Percentiles rank a stretch among this genome's conserved stretches.
These are phyloP conservation scores for Zaprionus inermis DNA, from an alignment of 1,140 invertebrate species.

Conservation along the genomic window DNA sequence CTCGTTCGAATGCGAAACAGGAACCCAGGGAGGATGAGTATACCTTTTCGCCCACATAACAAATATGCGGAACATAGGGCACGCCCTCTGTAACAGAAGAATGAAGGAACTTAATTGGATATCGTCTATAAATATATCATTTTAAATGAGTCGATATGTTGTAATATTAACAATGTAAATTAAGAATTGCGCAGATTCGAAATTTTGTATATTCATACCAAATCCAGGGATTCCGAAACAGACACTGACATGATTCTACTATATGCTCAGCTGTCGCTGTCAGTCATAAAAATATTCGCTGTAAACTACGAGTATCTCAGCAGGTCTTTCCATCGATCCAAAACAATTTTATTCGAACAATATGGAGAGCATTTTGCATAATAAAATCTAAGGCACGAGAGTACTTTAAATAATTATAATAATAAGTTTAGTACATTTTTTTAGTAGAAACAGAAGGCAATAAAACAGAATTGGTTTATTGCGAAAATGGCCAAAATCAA, in stretches of 20 bases:
- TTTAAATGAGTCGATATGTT: background rate
- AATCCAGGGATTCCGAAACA: constrained; percentile 34
- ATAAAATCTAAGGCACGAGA: constrained; percentile 15
- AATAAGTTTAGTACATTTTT: constrained; percentile 58
- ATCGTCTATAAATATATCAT: background rate
- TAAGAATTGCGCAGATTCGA: background rate
- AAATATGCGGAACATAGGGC: constrained; percentile 87
- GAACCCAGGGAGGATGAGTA: constrained; percentile 86
- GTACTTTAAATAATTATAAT: constrained; percentile 47
- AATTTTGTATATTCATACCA: constrained; percentile 7
- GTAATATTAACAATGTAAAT: background rate
- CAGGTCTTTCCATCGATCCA: constrained; percentile 8
- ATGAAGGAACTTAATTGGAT: constrained; percentile 18
- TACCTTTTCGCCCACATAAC: constrained; percentile 86
- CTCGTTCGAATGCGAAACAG: constrained; percentile 86
- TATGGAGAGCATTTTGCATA: background rate
- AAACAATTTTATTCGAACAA: background rate
- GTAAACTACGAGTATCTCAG: background rate
- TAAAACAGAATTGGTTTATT: constrained; percentile 73
- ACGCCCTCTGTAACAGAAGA: constrained; percentile 85
- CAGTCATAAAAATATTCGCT: constrained; percentile 47
- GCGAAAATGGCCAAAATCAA: constrained; percentile 44
- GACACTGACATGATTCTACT: constrained; percentile 31
- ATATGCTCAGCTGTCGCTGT: constrained; percentile 52
- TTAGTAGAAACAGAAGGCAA: constrained; percentile 73